Conservation (phyloP, 2,113 vertebrate species). For the Odobenus rosmarus region DNA sequence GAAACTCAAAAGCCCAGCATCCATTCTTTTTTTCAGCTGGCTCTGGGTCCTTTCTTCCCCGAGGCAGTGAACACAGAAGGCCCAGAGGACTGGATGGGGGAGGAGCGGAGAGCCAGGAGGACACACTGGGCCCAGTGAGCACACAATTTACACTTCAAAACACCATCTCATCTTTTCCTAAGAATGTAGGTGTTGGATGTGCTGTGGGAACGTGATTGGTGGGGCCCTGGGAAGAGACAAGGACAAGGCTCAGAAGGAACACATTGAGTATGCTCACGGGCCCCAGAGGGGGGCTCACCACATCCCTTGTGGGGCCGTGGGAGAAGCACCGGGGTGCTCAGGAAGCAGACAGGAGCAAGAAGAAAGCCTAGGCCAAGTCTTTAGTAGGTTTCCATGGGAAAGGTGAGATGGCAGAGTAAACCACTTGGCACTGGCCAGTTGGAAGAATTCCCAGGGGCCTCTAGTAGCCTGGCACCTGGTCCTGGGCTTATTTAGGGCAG, state of each 20-base stretch:
- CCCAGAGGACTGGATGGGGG: not conserved
- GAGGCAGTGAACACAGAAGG: not conserved
- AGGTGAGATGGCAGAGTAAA: not conserved
- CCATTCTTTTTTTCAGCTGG: not conserved
- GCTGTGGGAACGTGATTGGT: not conserved
- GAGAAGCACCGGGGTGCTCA: too few species aligned
- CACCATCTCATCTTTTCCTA: not conserved
- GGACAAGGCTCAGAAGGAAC: not conserved
- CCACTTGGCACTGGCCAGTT: fast-evolving
- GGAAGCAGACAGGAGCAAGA: not conserved
- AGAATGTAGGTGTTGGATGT: not conserved
- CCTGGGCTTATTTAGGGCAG: not conserved
- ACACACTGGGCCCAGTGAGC: not conserved
- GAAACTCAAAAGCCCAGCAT: not conserved
- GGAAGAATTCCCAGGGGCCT: not conserved
- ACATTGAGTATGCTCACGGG: too few species aligned
- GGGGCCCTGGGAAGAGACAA: not conserved
- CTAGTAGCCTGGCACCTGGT: not conserved
- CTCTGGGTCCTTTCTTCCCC: not conserved
- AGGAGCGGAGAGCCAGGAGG: not conserved
- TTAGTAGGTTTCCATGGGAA: not conserved
- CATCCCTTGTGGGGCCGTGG: not conserved
- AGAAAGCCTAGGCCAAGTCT: not conserved
- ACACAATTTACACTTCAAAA: not conserved
- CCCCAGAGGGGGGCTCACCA: too few species aligned